Conservation (phyloP, 1,140 invertebrate genomes). For the Carposina sasakii region DNA sequence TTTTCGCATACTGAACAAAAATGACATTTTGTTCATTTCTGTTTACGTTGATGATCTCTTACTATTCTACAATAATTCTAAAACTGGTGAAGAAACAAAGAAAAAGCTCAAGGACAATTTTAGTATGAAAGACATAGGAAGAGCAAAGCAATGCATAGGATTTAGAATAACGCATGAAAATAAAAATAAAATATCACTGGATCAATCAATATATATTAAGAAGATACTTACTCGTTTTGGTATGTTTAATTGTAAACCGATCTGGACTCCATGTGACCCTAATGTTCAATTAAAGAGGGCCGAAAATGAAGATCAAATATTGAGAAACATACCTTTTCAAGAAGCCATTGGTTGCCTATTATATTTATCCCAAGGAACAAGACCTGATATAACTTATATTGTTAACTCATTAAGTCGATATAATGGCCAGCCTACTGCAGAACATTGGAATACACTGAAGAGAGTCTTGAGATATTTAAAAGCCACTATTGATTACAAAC, state of each 20-base stretch:
- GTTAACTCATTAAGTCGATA: conserved; percentile 19
- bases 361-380: conserved; percentile 10
- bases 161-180: conserved; percentile 2
- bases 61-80: conserved; percentile 12
- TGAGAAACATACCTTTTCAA: conserved; percentile 1
- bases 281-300: not conserved
- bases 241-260: conserved; percentile 13
- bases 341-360: conserved; percentile 8
- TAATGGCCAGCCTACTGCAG: conserved; percentile 12
- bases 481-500: conserved; percentile 15
- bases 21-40: conserved; percentile 15
- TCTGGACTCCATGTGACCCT: conserved; percentile 6
- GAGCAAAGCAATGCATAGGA: conserved; percentile 7
- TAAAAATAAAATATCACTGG: not conserved
- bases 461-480: conserved; percentile 20
- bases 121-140: conserved; percentile 11
- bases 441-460: conserved; percentile 20
- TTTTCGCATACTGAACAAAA: conserved; percentile 11
- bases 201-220: conserved; percentile 11
- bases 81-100: not conserved
- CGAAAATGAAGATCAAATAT: not conserved
- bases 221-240: conserved; percentile 5
- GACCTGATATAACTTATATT: conserved; percentile 18
- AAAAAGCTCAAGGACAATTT: conserved; percentile 10
- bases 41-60: conserved; percentile 33